phyloP scores from a whole-genome alignment of 1,140 invertebrate genomes.

The Sitodiplosis mosellana region DNA sequence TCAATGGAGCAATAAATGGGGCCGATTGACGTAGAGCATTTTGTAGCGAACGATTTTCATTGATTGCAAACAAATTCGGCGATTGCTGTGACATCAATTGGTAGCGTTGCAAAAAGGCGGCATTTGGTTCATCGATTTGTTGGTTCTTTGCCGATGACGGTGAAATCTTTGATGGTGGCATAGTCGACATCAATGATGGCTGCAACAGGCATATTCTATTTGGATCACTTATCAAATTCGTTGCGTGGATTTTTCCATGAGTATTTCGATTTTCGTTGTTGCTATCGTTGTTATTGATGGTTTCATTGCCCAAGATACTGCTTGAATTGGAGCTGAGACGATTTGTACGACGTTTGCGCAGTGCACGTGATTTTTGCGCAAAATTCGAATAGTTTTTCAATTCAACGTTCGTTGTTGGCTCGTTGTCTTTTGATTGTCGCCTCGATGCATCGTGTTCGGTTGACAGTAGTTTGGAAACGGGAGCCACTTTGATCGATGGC shows the following conservation, averaged over 20 bases:
- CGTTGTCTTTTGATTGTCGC: too few species aligned
- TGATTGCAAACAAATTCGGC: too few species aligned
- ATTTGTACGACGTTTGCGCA: too few species aligned
- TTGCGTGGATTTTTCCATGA: not conserved
- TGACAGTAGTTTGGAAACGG: slow-evolving; percentile 35
- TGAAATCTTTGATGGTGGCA: not conserved
- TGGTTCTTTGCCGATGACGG: not conserved
- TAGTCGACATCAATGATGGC: not conserved
- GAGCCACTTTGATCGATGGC: slow-evolving; percentile 30
- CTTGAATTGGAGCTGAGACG: too few species aligned
- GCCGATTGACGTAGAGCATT: too few species aligned
- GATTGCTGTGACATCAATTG: too few species aligned
- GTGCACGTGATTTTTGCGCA: too few species aligned
- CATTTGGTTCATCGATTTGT: not conserved
- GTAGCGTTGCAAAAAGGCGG: too few species aligned
- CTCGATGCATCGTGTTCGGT: slow-evolving; percentile 2
- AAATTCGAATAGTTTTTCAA: too few species aligned
- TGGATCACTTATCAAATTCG: too few species aligned
- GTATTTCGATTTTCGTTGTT: not conserved
- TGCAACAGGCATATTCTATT: not conserved
- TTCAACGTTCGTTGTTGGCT: too few species aligned
- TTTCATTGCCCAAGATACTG: not conserved
- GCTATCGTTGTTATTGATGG: not conserved
- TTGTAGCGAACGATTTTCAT: too few species aligned
- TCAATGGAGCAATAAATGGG: slow-evolving; percentile 7